Conservation (phyloP, 1,140 invertebrate genomes). For the Eulimnadia texana region DNA sequence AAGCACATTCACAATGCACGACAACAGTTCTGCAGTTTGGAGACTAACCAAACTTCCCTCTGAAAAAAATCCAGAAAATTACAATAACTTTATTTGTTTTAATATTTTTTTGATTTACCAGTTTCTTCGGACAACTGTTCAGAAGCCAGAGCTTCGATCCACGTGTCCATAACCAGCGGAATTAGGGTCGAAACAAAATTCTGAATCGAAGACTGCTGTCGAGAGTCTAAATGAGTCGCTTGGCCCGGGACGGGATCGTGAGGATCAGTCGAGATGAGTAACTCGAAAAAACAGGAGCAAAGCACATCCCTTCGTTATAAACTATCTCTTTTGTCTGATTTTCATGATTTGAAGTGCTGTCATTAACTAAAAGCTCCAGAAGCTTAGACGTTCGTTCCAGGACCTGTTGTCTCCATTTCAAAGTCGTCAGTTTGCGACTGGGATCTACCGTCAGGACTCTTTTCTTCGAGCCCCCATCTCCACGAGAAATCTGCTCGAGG, state of each 20-base stretch:
- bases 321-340: background rate
- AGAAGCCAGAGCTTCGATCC: constrained; percentile 10
- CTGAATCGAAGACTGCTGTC: background rate
- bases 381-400: constrained; percentile 3
- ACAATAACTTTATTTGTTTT: no score
- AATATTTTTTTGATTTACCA: no score
- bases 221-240: background rate
- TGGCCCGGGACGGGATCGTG: background rate
- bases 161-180: constrained; percentile 10
- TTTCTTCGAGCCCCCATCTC: background rate
- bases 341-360: background rate
- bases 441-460: constrained; percentile 9
- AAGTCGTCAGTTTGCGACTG: constrained; percentile 5
- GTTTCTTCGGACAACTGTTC: constrained; percentile 3
- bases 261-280: background rate
- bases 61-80: background rate
- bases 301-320: background rate
- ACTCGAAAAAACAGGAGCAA: background rate
- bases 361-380: background rate
- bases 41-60: background rate
- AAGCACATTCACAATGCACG: background rate
- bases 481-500: constrained; percentile 28
- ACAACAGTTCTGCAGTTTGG: background rate
- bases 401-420: constrained; percentile 14
- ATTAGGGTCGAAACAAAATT: constrained; percentile 1